Evolutionary conservation across 2,113 vertebrate genomes (phyloP).

Genomic region (Catharus fuscescens): DNA sequence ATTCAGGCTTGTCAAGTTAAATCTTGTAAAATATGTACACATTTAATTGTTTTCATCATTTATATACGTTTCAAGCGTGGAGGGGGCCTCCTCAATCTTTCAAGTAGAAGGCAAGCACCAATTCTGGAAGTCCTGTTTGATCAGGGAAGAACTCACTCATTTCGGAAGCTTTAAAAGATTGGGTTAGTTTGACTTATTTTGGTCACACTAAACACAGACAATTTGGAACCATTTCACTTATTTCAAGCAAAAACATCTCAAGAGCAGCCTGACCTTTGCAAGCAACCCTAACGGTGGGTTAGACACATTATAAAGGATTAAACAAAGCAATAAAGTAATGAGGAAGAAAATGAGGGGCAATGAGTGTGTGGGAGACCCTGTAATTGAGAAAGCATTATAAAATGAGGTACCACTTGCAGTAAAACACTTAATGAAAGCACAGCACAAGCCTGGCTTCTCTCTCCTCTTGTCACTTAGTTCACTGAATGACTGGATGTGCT

Average conservation of each 20-base stretch:
- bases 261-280: conserved; percentile 20
- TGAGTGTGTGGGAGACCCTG: background rate
- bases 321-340: conserved; percentile 43
- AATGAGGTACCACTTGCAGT: conserved; percentile 9
- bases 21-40: conserved; percentile 66
- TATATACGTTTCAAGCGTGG: background rate
- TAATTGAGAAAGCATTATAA: conserved; percentile 42
- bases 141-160: background rate
- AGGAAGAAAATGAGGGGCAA: conserved; percentile 18
- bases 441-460: conserved; percentile 8
- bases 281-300: background rate
- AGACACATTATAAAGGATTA: conserved; percentile 27
- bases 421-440: conserved; percentile 36
- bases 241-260: background rate
- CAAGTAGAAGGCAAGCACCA: background rate
- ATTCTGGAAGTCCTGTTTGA: conserved; percentile 12
- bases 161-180: background rate
- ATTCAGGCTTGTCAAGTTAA: conserved; percentile 68
- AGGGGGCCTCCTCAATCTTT: conserved; percentile 25
- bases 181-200: background rate
- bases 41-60: conserved; percentile 65
- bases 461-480: conserved; percentile 68
- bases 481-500: conserved; percentile 67
- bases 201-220: background rate
- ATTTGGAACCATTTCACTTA: background rate